Percentiles rank a stretch among this genome's conserved stretches.
Conservation (phyloP, 2,797 vertebrate species). For the Cynopterus sphinx region DNA sequence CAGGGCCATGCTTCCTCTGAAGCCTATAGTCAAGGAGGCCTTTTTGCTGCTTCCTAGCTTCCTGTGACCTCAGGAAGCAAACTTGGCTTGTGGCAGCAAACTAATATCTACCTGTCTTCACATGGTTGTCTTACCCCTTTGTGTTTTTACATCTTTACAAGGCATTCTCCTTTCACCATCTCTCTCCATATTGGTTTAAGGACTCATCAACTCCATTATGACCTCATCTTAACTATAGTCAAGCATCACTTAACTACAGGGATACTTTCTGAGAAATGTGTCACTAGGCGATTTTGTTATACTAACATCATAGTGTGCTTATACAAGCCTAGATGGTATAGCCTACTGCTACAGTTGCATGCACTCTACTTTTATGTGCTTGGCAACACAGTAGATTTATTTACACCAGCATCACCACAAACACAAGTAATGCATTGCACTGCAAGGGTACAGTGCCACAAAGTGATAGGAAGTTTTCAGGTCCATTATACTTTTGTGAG, state of each 20-base stretch:
- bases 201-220: not conserved
- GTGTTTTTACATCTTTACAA: not conserved
- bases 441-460: not conserved
- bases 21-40: not conserved
- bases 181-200: not conserved
- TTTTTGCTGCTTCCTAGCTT: not conserved
- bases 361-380: not conserved
- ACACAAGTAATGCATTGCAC: not conserved
- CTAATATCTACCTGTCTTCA: not conserved
- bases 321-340: not conserved
- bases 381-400: not conserved
- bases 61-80: not conserved
- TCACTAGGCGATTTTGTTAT: not conserved
- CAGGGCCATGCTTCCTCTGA: not conserved
- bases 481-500: not conserved
- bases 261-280: not conserved
- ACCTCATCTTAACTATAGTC: not conserved
- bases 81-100: not conserved
- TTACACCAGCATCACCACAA: not conserved
- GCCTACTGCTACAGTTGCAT: not conserved
- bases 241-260: not conserved
- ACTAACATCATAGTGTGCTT: not conserved
- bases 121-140: not conserved
- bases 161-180: not conserved
- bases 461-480: not conserved